Conservation (phyloP, 2,113 vertebrate genomes). For the Sorex fumeus region DNA sequence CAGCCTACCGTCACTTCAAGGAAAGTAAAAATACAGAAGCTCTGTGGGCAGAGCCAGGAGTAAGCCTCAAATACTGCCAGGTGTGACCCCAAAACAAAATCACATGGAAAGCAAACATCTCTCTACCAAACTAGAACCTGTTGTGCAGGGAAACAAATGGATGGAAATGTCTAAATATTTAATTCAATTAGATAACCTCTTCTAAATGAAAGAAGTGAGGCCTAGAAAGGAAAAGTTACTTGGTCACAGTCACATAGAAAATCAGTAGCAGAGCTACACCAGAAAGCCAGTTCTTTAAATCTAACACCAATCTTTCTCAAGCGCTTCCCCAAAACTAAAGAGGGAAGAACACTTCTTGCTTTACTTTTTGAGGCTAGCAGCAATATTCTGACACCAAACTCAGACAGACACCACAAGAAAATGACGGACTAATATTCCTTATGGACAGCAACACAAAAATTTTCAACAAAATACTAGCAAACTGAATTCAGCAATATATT, state of each 20-base stretch:
- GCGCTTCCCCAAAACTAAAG: conserved; percentile 21
- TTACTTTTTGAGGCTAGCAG: neutral
- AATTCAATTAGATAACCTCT: conserved; percentile 12
- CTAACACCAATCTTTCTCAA: neutral
- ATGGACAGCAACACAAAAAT: neutral
- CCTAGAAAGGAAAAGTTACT: neutral
- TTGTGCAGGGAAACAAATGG: neutral
- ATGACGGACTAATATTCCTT: neutral
- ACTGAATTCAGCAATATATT: conserved; percentile 8
- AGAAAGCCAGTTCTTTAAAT: conserved; percentile 10
- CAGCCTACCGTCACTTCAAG: too few species aligned
- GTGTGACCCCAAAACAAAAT: too few species aligned
- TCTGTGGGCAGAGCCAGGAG: too few species aligned
- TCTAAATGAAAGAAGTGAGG: neutral
- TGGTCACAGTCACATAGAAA: neutral
- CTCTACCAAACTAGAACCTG: conserved; percentile 11
- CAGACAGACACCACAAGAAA: conserved; percentile 29
- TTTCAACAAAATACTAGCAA: neutral
- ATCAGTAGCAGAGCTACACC: neutral
- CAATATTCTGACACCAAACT: neutral
- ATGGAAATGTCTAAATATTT: neutral
- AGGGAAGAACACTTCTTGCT: neutral
- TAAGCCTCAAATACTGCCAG: too few species aligned
- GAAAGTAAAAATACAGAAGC: too few species aligned
- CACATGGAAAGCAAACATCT: neutral